Conservation (phyloP, 2,797 vertebrate species). For the Chelon labrosus region DNA sequence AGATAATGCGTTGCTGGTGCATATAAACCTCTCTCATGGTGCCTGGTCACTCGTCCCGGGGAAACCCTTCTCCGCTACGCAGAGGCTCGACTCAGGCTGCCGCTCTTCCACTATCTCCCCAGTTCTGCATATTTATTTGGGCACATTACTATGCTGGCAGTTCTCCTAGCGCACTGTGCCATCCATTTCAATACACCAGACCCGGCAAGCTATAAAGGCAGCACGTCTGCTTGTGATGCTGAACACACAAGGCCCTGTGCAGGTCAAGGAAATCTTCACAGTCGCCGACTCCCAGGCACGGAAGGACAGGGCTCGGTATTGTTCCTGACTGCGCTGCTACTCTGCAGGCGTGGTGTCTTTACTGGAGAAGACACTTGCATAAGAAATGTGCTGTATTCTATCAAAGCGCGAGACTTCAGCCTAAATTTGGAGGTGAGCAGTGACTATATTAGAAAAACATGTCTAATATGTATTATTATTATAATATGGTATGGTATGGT, state of each 20-base stretch:
- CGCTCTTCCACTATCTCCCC: conserved; percentile 25
- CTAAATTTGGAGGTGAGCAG: conserved; percentile 43
- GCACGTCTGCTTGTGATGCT: conserved; percentile 78
- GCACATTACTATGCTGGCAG: conserved; percentile 65
- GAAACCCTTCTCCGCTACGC: conserved; percentile 23
- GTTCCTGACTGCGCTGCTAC: conserved; percentile 59
- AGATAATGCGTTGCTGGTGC: not conserved
- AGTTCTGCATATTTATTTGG: conserved; percentile 60
- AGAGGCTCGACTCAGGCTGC: conserved; percentile 24
- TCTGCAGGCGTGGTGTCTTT: conserved; percentile 53
- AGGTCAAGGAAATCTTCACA: conserved; percentile 72
- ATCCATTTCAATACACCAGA: conserved; percentile 58
- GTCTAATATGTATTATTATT: no score
- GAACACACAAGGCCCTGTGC: conserved; percentile 71
- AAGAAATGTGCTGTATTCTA: conserved; percentile 59
- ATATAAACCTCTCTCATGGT: conserved; percentile 7
- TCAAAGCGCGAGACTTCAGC: conserved; percentile 45
- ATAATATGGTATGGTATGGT: not conserved
- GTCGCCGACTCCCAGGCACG: conserved; percentile 49
- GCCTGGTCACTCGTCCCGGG: conserved; percentile 12
- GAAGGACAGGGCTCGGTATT: conserved; percentile 63
- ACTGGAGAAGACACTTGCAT: conserved; percentile 61
- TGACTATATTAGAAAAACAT: conserved; percentile 28
- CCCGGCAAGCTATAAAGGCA: conserved; percentile 62
- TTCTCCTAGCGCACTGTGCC: conserved; percentile 45